Base-by-base conservation (phyloP, 2,888 invertebrate species). In the Drosophila atroscutellata region DNA sequence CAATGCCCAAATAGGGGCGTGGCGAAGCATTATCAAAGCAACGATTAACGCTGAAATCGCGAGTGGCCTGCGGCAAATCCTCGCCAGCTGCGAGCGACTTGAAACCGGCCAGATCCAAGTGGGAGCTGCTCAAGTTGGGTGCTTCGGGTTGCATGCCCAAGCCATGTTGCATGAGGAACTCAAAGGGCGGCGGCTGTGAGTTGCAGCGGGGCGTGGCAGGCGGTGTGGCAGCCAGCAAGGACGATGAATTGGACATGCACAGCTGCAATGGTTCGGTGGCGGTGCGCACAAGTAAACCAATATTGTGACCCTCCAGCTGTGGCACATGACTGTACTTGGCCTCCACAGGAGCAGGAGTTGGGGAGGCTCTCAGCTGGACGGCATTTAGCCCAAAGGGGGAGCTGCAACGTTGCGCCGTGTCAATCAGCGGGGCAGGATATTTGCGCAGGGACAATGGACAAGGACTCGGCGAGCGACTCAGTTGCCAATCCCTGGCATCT, bases 11-110 rank as follows among this genome's bases (percentile, higher is more conserved):
- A 64, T 92, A 91, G 65, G 91, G 92, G 69, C 92, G 92, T 65
- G 92, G 92, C 61, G 93, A 92, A 13, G 90, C 91, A 86, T 92
- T 93, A 72, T 92, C 91, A 72, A 90, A 92, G 63, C 86, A 86
- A 32, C 92, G 92, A 80, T 80, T 78, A 26, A 77, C 50, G 70
- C 52, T 70, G 39, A 72, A 77, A 8, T 90, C 86, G 32, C 86
- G 75, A 7, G 51, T 34, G 3, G 64, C n/a, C 36, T 57, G 77
- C 7, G 66, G 57, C 60, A 57, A 30, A 55, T 82, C 86, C 39
- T 76, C 87, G 45, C 59, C 59, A 28, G 71, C 58, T 0, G 74
- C 86, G 26, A 88, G 64, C 1, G 89, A 72, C 15, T 72, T 64
- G 58, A 88, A 88, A 18, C 67, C 54, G 26, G 60, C 49, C 28